phyloP scores from a whole-genome alignment of 2,888 invertebrate species.

The Dromius quadrimaculatus region DNA sequence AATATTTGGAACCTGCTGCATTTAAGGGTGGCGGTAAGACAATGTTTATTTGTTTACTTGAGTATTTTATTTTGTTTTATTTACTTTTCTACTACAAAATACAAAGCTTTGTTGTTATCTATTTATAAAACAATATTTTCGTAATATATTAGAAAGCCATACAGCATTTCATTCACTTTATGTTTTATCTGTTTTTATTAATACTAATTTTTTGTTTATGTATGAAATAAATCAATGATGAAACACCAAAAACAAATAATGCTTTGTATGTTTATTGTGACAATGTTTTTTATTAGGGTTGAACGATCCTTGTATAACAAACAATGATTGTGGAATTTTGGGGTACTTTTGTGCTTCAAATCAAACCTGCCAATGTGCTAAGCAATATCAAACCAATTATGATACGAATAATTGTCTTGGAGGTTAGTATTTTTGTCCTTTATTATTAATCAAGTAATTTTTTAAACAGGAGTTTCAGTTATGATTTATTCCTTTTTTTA shows the following conservation, averaged over 20 bases:
- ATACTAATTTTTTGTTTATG: too few relatives aligned
- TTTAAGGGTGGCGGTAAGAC: slow-evolving; percentile 34
- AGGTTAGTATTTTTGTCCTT: slow-evolving; percentile 56
- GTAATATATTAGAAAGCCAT: too few relatives aligned
- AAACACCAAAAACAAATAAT: too few relatives aligned
- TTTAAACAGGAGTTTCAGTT: neutral
- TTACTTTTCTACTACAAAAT: neutral
- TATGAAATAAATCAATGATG: too few relatives aligned
- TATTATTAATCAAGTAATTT: slow-evolving; percentile 8
- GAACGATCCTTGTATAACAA: slow-evolving; percentile 57
- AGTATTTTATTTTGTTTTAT: neutral
- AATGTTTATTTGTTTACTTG: slow-evolving; percentile 1
- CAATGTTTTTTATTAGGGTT: slow-evolving; percentile 58
- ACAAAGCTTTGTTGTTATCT: neutral
- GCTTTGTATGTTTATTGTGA: too few relatives aligned
- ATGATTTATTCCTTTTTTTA: too few relatives aligned
- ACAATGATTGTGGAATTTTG: slow-evolving; percentile 61
- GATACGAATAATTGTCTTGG: slow-evolving; percentile 62
- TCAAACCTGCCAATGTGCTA: slow-evolving; percentile 63
- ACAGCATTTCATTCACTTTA: neutral
- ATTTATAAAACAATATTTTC: neutral
- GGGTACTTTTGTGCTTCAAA: slow-evolving; percentile 63
- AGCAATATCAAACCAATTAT: slow-evolving; percentile 60
- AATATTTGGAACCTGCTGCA: slow-evolving; percentile 11
- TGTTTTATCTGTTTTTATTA: neutral